Conservation (phyloP, 1,140 invertebrate species). For the Proctacanthus coquilletti region DNA sequence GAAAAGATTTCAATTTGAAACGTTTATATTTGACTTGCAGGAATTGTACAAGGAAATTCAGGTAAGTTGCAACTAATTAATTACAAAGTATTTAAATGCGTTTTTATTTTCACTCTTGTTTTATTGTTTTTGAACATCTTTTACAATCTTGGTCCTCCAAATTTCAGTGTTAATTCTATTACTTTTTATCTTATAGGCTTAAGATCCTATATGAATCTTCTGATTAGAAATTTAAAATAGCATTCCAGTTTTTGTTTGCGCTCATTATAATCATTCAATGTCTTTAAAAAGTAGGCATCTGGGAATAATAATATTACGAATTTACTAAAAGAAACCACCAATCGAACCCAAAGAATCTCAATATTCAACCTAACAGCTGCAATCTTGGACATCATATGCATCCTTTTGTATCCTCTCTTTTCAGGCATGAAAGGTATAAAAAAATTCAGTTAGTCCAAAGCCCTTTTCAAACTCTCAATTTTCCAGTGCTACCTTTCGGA, state of each 20-base stretch:
- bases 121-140: too few relatives aligned
- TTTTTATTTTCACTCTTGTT: too few relatives aligned
- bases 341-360: conserved; percentile 12
- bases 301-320: conserved; percentile 4
- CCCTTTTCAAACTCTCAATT: not conserved
- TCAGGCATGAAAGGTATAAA: conserved; percentile 11
- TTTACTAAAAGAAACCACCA: conserved; percentile 9
- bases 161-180: too few relatives aligned
- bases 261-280: too few relatives aligned
- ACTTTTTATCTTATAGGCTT: too few relatives aligned
- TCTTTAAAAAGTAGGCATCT: conserved; percentile 3
- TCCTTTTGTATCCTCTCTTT: conserved; percentile 17
- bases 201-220: too few relatives aligned
- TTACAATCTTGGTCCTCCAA: too few relatives aligned
- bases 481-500: conserved; percentile 21
- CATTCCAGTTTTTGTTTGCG: too few relatives aligned
- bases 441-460: not conserved
- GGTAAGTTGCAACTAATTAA: conserved; percentile 4
- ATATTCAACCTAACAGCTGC: conserved; percentile 19
- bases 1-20: conserved; percentile 12
- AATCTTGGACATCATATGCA: conserved; percentile 16
- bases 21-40: conserved; percentile 12
- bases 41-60: conserved; percentile 11
- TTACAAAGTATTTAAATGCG: not conserved
- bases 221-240: too few relatives aligned